These are phyloP conservation scores for Onychostoma macrolepis DNA, from an alignment of 2,113 vertebrate species.

Conservation along the genomic window DNA sequence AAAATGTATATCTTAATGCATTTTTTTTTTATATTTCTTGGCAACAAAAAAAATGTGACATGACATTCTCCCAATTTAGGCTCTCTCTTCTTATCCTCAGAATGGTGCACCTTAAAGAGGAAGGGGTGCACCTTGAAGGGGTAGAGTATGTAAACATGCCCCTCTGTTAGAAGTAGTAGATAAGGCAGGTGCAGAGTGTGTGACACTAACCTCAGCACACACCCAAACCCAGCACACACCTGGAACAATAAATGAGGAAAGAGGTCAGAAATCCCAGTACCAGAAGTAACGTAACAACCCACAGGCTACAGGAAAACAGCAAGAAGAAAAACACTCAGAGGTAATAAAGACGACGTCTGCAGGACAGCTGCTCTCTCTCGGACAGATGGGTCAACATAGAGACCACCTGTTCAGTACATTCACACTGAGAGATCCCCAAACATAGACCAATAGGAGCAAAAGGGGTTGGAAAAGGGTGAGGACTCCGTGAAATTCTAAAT, in stretches of 20 bases:
- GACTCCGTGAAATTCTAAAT: neutral
- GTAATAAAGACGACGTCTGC: neutral
- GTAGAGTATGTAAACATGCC: neutral
- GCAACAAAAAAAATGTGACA: too few relatives aligned
- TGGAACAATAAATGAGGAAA: constrained; percentile 8
- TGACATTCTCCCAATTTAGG: neutral
- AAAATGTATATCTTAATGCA: too few relatives aligned
- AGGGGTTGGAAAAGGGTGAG: neutral
- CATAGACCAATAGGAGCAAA: neutral
- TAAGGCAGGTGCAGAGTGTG: neutral
- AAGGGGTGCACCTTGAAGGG: neutral
- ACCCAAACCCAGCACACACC: neutral
- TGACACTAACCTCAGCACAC: neutral
- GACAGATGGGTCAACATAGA: constrained; percentile 58
- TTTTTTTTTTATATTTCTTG: neutral
- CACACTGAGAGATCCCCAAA: constrained; percentile 29
- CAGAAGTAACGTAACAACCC: constrained; percentile 41
- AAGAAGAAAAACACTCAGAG: constrained; percentile 17
- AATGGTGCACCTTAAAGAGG: neutral
- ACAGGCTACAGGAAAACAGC: constrained; percentile 14
- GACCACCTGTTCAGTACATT: constrained; percentile 55
- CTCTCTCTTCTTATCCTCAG: neutral
- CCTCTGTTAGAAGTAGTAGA: neutral
- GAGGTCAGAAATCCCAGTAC: constrained; percentile 20
- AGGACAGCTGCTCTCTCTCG: constrained; percentile 52